A percentile compares a stretch with the other conserved stretches of the same genome.
Evolutionary conservation across 2,797 vertebrate species (phyloP).

Genomic region (Clamator glandarius): DNA sequence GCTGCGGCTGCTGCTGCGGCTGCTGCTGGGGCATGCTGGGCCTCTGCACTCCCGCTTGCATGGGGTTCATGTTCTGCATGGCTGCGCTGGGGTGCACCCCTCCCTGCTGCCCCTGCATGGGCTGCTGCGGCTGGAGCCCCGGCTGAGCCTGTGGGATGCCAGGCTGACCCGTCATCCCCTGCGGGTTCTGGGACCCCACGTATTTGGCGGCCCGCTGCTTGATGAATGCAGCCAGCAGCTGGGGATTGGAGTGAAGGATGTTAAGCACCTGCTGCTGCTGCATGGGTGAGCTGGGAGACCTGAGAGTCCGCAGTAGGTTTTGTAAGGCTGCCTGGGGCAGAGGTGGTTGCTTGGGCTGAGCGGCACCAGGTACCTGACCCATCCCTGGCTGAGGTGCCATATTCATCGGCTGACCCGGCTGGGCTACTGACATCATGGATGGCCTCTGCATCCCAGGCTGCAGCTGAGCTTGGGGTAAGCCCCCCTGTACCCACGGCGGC

Average conservation of each 20-base stretch:
- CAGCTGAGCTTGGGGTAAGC: constrained; percentile 85
- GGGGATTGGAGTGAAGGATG: constrained; percentile 93
- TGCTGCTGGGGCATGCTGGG: constrained; percentile 78
- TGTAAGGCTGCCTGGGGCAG: constrained; percentile 94
- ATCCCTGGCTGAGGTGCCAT: constrained; percentile 88
- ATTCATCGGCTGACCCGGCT: constrained; percentile 86
- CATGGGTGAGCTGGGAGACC: constrained; percentile 93
- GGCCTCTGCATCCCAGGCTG: constrained; percentile 85
- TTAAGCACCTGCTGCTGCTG: constrained; percentile 98
- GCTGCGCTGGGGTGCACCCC: constrained; percentile 77
- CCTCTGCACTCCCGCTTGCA: constrained; percentile 80
- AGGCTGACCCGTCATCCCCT: constrained; percentile 74
- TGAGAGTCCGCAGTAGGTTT: constrained; percentile 91
- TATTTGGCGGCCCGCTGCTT: constrained; percentile 96
- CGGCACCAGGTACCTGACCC: constrained; percentile 84
- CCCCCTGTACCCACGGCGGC: constrained; percentile 83
- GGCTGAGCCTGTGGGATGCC: constrained; percentile 89
- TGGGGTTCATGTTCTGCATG: constrained; percentile 81
- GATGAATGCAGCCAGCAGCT: constrained; percentile 96
- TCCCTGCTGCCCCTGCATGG: constrained; percentile 83
- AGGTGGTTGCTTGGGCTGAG: constrained; percentile 79
- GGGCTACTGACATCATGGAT: constrained; percentile 82
- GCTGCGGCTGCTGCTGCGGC: constrained; percentile 75
- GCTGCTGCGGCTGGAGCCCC: constrained; percentile 83
- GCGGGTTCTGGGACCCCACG: constrained; percentile 73